Evolutionary conservation across 2,797 vertebrate genomes (phyloP).

Genomic region (Antrozous pallidus): DNA sequence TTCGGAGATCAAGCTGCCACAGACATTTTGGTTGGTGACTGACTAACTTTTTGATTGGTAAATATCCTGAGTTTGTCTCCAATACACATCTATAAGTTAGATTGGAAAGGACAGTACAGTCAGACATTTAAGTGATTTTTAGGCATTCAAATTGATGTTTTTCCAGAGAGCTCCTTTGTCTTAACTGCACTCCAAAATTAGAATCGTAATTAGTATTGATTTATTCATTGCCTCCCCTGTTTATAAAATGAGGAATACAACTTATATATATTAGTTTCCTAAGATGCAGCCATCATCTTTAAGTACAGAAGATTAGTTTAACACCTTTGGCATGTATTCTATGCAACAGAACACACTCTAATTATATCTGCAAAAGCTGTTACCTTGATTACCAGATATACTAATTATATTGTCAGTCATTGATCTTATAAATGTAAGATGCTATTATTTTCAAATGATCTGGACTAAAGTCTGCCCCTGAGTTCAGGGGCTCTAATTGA

Average conservation of each 20-base stretch:
- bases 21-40: neutral
- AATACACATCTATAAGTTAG: neutral
- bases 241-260: slow-evolving; percentile 11
- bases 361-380: slow-evolving; percentile 69
- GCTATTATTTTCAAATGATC: slow-evolving; percentile 61
- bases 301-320: slow-evolving; percentile 65
- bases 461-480: slow-evolving; percentile 60
- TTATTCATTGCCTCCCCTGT: neutral
- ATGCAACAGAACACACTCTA: slow-evolving; percentile 64
- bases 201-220: slow-evolving; percentile 6
- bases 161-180: neutral
- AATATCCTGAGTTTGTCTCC: neutral
- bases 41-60: neutral
- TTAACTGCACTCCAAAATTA: neutral
- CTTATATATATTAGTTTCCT: slow-evolving; percentile 16
- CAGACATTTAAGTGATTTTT: neutral
- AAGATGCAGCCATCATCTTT: slow-evolving; percentile 45
- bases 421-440: slow-evolving; percentile 70
- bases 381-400: slow-evolving; percentile 72
- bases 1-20: neutral
- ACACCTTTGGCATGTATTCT: slow-evolving; percentile 55
- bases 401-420: slow-evolving; percentile 73
- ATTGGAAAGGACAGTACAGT: neutral
- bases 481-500: slow-evolving; percentile 56
- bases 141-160: neutral